phyloP scores from a whole-genome alignment of 2,888 invertebrate species.

The Sycophila texana region DNA sequence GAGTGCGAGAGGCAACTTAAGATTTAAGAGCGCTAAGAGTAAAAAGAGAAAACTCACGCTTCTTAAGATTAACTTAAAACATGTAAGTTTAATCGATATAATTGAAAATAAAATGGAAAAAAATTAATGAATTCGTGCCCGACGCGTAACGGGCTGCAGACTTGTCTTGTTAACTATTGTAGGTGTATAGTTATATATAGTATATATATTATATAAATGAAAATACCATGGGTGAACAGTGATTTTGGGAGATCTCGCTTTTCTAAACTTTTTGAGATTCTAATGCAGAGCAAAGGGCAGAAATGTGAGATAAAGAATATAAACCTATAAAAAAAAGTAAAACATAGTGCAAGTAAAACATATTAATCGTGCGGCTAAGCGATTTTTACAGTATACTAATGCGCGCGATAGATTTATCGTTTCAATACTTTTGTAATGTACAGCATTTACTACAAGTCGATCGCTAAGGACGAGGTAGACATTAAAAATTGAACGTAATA shows the following conservation, averaged over 20 bases:
- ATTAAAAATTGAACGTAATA: not conserved
- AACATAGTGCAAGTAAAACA: not conserved
- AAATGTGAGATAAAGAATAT: too few species aligned
- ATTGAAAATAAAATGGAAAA: slow-evolving; percentile 47
- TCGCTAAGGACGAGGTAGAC: slow-evolving; percentile 2
- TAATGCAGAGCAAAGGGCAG: not conserved
- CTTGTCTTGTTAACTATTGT: slow-evolving; percentile 74
- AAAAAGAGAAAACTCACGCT: slow-evolving; percentile 43
- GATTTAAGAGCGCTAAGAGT: slow-evolving; percentile 39
- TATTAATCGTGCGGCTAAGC: slow-evolving; percentile 10
- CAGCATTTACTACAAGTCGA: slow-evolving; percentile 31
- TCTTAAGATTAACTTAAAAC: slow-evolving; percentile 68
- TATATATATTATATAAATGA: slow-evolving; percentile 57
- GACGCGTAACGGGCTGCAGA: slow-evolving; percentile 65
- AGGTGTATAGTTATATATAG: slow-evolving; percentile 69
- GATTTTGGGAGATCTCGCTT: slow-evolving; percentile 62
- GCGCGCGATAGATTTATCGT: slow-evolving; percentile 20
- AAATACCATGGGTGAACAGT: slow-evolving; percentile 68
- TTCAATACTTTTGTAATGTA: slow-evolving; percentile 52
- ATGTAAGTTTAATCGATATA: slow-evolving; percentile 68
- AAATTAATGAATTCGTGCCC: slow-evolving; percentile 62
- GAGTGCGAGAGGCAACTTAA: slow-evolving; percentile 47
- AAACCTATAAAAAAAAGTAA: not conserved
- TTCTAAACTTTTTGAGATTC: slow-evolving; percentile 44
- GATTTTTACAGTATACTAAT: slow-evolving; percentile 41